Evolutionary conservation across 2,113 vertebrate species (phyloP).

Genomic region (Cyprinodon tularosa): DNA sequence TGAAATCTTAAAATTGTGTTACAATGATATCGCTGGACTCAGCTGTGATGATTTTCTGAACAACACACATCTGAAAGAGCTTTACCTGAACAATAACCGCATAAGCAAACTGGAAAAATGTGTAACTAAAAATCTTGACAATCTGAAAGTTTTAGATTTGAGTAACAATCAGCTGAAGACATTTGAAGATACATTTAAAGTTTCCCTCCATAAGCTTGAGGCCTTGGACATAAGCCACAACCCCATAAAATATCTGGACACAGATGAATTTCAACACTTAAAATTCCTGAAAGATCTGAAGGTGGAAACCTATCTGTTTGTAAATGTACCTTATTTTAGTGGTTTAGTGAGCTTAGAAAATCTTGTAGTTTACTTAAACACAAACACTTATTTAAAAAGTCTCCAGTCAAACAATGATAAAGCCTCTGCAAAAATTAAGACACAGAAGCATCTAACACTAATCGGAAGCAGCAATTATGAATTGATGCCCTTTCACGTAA

Average conservation of each 20-base stretch:
- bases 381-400: not conserved
- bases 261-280: slow-evolving; percentile 11
- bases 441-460: not conserved
- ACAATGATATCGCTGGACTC: not conserved
- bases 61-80: slow-evolving; percentile 9
- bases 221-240: slow-evolving; percentile 24
- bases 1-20: slow-evolving; percentile 1
- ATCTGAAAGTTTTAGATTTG: slow-evolving; percentile 24
- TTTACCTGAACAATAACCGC: slow-evolving; percentile 1
- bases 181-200: slow-evolving; percentile 2
- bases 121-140: slow-evolving; percentile 3
- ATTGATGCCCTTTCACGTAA: not conserved
- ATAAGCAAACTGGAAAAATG: slow-evolving; percentile 8
- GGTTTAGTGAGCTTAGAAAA: not conserved
- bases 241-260: not conserved
- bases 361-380: not conserved
- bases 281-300: slow-evolving; percentile 12
- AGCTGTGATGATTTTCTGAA: slow-evolving; percentile 21
- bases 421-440: not conserved
- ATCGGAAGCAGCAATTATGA: not conserved
- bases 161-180: slow-evolving; percentile 8
- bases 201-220: not conserved
- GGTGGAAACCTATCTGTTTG: not conserved
- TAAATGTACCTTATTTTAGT: not conserved
- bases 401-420: not conserved